Conservation (phyloP, 64 coral and sea anemone genomes). For the Stichodactyla helianthus region DNA sequence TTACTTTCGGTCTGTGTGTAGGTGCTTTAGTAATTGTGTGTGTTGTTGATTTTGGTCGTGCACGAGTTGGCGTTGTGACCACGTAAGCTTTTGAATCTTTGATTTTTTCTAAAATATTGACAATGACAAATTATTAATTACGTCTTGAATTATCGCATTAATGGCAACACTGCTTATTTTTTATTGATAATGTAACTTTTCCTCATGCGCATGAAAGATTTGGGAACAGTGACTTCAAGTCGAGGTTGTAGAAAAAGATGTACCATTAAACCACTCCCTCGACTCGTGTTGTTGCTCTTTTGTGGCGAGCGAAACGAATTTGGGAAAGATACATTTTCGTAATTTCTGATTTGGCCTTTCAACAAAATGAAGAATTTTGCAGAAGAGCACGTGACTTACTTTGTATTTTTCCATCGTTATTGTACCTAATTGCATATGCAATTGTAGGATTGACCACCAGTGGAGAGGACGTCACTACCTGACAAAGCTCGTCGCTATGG, state of each 20-base stretch:
- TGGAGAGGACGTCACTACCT: conserved; percentile 56
- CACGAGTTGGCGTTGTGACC: neutral
- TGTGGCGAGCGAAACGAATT: too few relatives aligned
- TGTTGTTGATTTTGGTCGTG: neutral
- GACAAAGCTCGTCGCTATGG: conserved; percentile 58
- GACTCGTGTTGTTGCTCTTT: too few relatives aligned
- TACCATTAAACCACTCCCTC: too few relatives aligned
- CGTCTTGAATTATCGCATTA: too few relatives aligned
- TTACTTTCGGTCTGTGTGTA: neutral
- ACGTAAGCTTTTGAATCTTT: neutral
- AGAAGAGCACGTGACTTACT: neutral
- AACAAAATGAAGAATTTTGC: too few relatives aligned
- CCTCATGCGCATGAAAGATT: too few relatives aligned
- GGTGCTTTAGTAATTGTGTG: neutral
- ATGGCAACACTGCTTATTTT: too few relatives aligned
- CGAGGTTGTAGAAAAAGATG: too few relatives aligned
- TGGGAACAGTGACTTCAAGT: too few relatives aligned
- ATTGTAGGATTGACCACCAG: conserved; percentile 64
- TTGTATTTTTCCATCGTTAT: conserved; percentile 19
- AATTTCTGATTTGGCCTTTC: neutral
- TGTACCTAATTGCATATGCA: conserved; percentile 59
- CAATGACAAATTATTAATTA: neutral
- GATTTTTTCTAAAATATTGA: neutral
- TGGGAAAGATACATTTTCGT: too few relatives aligned
- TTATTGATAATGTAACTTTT: too few relatives aligned